These are phyloP conservation scores for Umimayanthus kanabou DNA, from an alignment of 92 coral and sea anemone species.

Conservation along the genomic window DNA sequence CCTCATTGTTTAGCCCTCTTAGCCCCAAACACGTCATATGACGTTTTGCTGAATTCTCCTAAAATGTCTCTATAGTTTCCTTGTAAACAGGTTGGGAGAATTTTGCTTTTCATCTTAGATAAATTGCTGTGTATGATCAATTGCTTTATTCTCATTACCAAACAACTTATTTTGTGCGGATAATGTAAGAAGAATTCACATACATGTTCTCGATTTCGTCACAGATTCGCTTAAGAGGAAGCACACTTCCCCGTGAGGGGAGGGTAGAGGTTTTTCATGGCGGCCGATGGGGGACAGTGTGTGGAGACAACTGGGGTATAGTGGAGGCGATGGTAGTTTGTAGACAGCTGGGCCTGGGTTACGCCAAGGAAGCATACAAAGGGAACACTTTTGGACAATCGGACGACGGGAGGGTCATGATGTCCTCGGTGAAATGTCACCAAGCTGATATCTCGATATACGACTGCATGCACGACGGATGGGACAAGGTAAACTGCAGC, in stretches of 20 bases:
- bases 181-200: neutral
- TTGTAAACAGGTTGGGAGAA: too few species aligned
- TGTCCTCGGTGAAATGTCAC: constrained; percentile 45
- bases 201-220: neutral
- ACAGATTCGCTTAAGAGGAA: constrained; percentile 54
- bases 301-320: constrained; percentile 56
- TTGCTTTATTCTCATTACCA: too few species aligned
- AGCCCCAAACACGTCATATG: too few species aligned
- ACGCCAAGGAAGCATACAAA: constrained; percentile 40
- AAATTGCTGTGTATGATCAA: too few species aligned
- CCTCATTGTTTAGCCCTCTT: neutral
- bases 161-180: too few species aligned
- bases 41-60: too few species aligned
- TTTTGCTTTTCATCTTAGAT: too few species aligned
- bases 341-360: constrained; percentile 52
- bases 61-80: too few species aligned
- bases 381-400: constrained; percentile 37
- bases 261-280: constrained; percentile 46
- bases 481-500: constrained; percentile 44
- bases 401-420: constrained; percentile 17
- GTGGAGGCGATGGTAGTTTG: constrained; percentile 56
- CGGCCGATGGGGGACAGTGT: constrained; percentile 58
- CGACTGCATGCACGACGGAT: constrained; percentile 57
- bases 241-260: constrained; percentile 43
- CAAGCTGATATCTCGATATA: constrained; percentile 51